Base-by-base conservation (phyloP, 2,113 vertebrate species). In the Xiphophorus maculatus region DNA sequence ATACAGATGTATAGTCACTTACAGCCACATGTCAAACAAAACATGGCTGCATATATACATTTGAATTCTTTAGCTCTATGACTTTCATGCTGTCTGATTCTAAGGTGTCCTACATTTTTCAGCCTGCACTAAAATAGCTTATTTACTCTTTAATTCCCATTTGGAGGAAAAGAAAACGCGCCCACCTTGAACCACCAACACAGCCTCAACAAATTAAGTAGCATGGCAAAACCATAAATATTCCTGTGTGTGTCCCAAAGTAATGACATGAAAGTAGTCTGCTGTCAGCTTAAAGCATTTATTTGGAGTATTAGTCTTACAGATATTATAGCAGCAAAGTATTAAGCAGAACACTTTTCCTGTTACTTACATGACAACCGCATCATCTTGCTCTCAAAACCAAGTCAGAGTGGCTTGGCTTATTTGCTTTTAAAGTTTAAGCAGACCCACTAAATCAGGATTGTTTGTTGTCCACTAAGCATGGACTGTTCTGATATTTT, bases 141-240 rank as follows among this genome's bases (percentile, higher is more conserved):
- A 84, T 85, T 82, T 74, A 79, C 69, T 71, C 83, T 82, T 79
- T 71, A 87, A 87, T 77, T 89, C 69, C 7, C 63, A 73, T 87
- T 87, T 81, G 70, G 30, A 10, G 27, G 44, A 70, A 69, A 70
- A 78, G 69, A 72, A 71, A 78, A 48, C 10, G 6, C 4, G 25
- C 1, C 61, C 10, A 37, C 66, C 69, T 63, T 68, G 71, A 66
- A 64, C 35, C 65, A 25, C 48, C 63, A 87, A 70, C 51, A 60
- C 71, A 22, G 67, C 48, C 63, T 44, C 33, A 62, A 48, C 5
- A 15, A 28, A 68, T 90, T 73, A 81, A 70, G 60, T 88, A 71
- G 73, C 76, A 75, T 84, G 80, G 84, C 74, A 77, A 79, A 76
- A 71, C 37, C 77, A 40, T 66, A 82, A 81, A 73, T 63, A 91